Evolutionary conservation across 2,113 vertebrate genomes (phyloP), one percentile per base, ranked within the genome.

Genomic region (Lagopus leucura): DNA sequence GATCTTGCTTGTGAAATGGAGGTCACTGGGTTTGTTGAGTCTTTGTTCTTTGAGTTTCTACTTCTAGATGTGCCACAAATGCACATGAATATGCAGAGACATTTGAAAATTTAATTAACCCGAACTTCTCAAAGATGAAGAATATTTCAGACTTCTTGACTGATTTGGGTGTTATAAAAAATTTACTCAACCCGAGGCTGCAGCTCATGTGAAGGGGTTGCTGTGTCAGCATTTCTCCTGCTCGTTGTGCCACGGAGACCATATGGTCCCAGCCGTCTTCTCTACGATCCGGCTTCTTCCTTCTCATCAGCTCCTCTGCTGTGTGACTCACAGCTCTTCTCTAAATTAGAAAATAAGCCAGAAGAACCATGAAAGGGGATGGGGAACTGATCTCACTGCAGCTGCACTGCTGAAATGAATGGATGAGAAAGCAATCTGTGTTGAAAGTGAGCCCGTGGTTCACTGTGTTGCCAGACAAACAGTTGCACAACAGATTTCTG

Each of bases 391-490:
- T 38, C 14, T 34, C 1, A 0, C 34, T 52, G 82, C 30, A 57
- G 43, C 58, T 65, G 4, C 2, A 0, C 40, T 43, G 71, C 75
- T 80, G 75, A 72, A 76, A 79, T 47, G 27, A 82, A 9, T 4
- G 55, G 34, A 15, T 2, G 1, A 50, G 32, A 74, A 42, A 14
- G 2, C 15, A 52, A 4, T 4, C 9, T 43, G 13, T 65, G 45
- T 58, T 80, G 70, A 30, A 43, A 20, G 22, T 6, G n/a, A 13
- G 22, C 43, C 36, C 9, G 38, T 85, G 67, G 32, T 48, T 94
- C 38, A 4, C 67, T 0, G 0, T 52, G 34, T 40, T 75, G 38
- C n/a, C n/a, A 27, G 76, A 22, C 3, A 7, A 42, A 38, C 36
- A 22, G 32, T 40, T 76, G 27, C 30, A 34, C 61, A 47, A 27